A percentile compares a stretch with the other conserved stretches of the same genome.
phyloP scores from a whole-genome alignment of 2,888 invertebrate species.

The Bombylius discolor region DNA sequence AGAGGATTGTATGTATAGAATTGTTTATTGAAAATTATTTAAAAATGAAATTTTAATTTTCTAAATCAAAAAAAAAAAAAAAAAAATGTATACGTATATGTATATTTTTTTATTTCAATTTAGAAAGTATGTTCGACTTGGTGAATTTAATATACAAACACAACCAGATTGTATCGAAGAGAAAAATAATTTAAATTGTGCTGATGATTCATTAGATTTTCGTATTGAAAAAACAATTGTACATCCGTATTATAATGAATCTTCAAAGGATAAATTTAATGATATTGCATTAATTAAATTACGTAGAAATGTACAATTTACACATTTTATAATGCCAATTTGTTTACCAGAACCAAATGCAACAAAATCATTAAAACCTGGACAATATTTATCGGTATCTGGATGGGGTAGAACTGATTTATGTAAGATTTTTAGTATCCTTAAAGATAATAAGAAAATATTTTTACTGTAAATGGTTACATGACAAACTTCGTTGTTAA shows the following conservation, averaged over 20 bases:
- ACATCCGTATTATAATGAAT: constrained; percentile 46
- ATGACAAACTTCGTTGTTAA: too few relatives aligned
- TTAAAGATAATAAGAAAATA: too few relatives aligned
- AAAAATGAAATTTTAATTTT: not conserved
- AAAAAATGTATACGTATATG: not conserved
- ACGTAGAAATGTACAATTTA: constrained; percentile 26
- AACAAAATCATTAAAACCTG: constrained; percentile 19
- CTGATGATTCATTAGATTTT: constrained; percentile 50
- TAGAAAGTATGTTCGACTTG: constrained; percentile 43
- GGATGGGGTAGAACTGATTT: constrained; percentile 50
- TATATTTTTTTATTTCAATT: not conserved
- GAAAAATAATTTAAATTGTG: constrained; percentile 38
- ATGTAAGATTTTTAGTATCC: constrained; percentile 20
- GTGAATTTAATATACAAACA: constrained; percentile 51
- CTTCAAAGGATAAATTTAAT: constrained; percentile 39
- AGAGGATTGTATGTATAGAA: constrained; percentile 39
- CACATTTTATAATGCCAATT: constrained; percentile 47
- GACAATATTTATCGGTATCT: constrained; percentile 42
- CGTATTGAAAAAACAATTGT: constrained; percentile 47
- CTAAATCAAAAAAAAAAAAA: too few relatives aligned
- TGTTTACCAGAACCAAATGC: constrained; percentile 36
- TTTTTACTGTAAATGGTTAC: too few relatives aligned
- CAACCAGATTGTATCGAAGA: constrained; percentile 46
- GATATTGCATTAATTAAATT: constrained; percentile 43
- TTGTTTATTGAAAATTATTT: not conserved